A percentile compares a stretch with the other conserved stretches of the same genome.
Conservation (phyloP, 2,113 vertebrate genomes). For the Heptranchias perlo region DNA sequence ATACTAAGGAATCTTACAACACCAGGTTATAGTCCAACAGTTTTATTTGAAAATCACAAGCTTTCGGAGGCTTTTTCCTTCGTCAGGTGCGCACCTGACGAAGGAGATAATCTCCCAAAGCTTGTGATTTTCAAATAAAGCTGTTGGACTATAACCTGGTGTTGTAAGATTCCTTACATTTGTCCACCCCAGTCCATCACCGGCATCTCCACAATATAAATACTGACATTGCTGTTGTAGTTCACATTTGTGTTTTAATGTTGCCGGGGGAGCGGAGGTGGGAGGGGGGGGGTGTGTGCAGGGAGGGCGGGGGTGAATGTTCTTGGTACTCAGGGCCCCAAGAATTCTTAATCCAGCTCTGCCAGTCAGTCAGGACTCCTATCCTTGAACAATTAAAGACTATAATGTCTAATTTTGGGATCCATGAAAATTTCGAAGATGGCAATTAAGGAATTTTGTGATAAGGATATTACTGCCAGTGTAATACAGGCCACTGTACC, state of each 20-base stretch:
- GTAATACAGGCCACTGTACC: neutral
- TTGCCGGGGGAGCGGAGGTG: no score
- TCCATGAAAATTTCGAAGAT: neutral
- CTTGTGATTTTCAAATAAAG: no score
- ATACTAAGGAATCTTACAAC: no score
- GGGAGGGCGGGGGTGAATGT: neutral
- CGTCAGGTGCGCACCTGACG: no score
- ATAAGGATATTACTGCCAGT: neutral
- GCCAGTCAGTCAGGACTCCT: neutral
- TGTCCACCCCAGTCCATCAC: no score
- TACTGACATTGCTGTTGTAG: neutral
- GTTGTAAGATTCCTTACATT: no score
- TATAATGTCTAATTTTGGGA: neutral
- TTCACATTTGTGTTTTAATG: neutral
- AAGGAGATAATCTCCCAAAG: no score
- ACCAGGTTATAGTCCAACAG: no score
- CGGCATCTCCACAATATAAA: neutral
- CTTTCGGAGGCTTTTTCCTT: no score
- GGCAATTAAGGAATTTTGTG: neutral
- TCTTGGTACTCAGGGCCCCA: neutral
- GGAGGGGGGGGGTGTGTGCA: neutral
- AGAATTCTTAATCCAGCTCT: neutral
- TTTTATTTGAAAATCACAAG: no score
- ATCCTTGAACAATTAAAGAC: neutral
- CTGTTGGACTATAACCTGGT: no score